Base-by-base conservation (phyloP, 2,797 vertebrate genomes). In the Alauda arvensis region DNA sequence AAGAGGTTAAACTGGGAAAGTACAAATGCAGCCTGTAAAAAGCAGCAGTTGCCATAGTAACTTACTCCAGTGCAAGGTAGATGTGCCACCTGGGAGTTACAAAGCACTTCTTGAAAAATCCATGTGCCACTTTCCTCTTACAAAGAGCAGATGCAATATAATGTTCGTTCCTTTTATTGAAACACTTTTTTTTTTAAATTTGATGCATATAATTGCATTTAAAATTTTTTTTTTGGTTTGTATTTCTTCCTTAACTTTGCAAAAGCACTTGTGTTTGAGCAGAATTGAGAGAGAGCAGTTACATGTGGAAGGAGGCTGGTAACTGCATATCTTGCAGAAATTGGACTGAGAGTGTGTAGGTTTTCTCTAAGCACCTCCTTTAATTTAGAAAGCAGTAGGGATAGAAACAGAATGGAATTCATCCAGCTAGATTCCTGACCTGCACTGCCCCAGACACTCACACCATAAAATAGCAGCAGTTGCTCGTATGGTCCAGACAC, bases 81-180 rank as follows among this genome's bases (percentile, higher is more conserved):
- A 93, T 93, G 67, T 93, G 92, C 76, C 89, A 72, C 69, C 75
- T 93, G 88, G 70, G 90, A 96, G 65, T 86, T 94, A 86, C 80
- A 95, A 94, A 94, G 93, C 72, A 61, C 80, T 94, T 85, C 90
- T 94, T 89, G 94, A 92, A 94, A 96, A 94, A 89, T 77, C 90
- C 75, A 59, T 79, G 89, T 62, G 78, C 88, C 56, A 77, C 63
- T 83, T 91, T 62, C 71, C 48, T 69, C 62, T 88, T 91, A 83
- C 83, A 91, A 88, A 72, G 48, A 85, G 65, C 93, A 96, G 90
- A 95, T 80, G 86, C 89, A 87, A 65, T 90, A 91, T 88, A 82
- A 85, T 59, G 59, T 85, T 94, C 2, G 0, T 87, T 83, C 71
- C 8, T 85, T 92, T 94, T 77, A 65, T 86, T 90, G 80, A 76